Conservation (phyloP, 2,888 invertebrate species). For the Agonopterix arenella region DNA sequence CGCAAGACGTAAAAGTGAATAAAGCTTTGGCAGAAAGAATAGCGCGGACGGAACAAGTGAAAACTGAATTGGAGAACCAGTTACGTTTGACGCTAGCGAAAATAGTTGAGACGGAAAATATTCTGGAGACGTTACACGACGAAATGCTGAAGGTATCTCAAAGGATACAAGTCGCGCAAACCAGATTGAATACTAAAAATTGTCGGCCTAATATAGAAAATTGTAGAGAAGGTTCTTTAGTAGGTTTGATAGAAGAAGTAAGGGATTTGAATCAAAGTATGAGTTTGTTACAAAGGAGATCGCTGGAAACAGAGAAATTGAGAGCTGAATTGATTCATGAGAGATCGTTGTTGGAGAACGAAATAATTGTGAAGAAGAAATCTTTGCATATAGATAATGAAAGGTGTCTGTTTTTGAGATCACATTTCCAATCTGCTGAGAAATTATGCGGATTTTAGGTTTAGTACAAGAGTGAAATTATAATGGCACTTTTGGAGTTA, state of each 20-base stretch:
- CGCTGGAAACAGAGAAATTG: conserved; percentile 53
- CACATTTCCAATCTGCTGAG: conserved; percentile 64
- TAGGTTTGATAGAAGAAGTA: conserved; percentile 61
- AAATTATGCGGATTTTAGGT: conserved; percentile 49
- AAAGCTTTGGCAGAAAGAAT: conserved; percentile 83
- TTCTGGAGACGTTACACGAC: conserved; percentile 53
- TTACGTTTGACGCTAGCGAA: conserved; percentile 67
- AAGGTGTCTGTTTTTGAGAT: conserved; percentile 56
- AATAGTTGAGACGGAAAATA: conserved; percentile 62
- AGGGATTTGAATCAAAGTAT: conserved; percentile 60
- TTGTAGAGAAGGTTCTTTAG: conserved; percentile 60
- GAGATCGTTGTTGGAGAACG: conserved; percentile 55
- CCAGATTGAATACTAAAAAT: conserved; percentile 58
- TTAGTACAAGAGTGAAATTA: too few species aligned
- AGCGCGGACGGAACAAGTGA: conserved; percentile 85
- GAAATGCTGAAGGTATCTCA: conserved; percentile 62
- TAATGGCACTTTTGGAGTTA: too few species aligned
- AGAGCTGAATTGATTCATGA: conserved; percentile 61
- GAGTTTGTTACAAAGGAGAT: conserved; percentile 54
- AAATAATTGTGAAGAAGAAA: conserved; percentile 65
- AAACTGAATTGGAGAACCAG: conserved; percentile 82
- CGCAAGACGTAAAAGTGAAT: conserved; percentile 89
- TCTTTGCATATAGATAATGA: conserved; percentile 57
- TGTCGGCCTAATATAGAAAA: conserved; percentile 61
- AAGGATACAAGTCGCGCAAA: conserved; percentile 62